Percentiles rank a stretch among this genome's conserved stretches.
phyloP scores from a whole-genome alignment of 2,113 vertebrate species.

The Serinus canaria region DNA sequence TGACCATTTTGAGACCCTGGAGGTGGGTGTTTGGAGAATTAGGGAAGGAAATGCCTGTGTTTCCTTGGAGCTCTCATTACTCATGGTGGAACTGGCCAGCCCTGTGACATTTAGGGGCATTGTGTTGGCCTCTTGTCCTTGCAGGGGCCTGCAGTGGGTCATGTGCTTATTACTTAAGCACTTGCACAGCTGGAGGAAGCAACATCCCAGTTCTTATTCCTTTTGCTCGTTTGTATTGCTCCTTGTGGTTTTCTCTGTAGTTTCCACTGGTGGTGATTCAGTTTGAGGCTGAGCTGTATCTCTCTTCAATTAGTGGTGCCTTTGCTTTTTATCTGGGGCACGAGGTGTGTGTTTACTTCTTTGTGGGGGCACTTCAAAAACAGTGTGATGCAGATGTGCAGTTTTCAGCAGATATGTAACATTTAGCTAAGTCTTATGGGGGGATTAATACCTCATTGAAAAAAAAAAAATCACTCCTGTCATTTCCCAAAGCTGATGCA shows the following conservation, averaged over 20 bases:
- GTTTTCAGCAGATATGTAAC: background rate
- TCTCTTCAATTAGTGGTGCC: background rate
- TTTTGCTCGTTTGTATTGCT: background rate
- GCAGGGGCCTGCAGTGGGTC: background rate
- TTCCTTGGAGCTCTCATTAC: background rate
- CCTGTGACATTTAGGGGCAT: background rate
- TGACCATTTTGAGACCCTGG: background rate
- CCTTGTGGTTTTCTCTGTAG: background rate
- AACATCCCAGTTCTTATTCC: background rate
- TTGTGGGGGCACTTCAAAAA: background rate
- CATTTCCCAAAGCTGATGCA: background rate
- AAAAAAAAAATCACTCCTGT: background rate
- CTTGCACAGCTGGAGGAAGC: background rate
- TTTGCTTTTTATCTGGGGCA: background rate
- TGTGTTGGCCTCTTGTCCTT: background rate
- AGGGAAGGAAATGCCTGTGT: conserved; percentile 3
- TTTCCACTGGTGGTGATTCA: background rate
- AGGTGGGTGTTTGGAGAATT: background rate
- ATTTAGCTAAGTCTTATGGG: background rate
- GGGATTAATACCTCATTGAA: background rate
- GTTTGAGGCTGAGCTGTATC: background rate
- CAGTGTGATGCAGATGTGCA: background rate
- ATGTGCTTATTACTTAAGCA: background rate
- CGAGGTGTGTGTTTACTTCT: background rate
- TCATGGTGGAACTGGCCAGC: background rate